Evolutionary conservation across 2,113 vertebrate genomes (phyloP).

Genomic region (Nycticebus coucang): DNA sequence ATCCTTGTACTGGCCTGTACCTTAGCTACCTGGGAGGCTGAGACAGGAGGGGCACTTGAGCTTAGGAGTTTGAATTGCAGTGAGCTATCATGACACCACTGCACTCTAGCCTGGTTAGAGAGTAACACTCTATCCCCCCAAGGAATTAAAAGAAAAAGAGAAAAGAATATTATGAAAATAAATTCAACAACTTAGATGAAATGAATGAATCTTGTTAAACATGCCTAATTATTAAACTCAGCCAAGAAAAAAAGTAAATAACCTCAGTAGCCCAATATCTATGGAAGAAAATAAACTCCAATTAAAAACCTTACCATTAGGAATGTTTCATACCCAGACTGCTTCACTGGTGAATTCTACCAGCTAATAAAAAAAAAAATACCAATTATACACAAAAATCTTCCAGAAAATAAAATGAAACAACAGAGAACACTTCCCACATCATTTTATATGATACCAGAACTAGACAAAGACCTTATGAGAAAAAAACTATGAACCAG

Average conservation of each 20-base stretch:
- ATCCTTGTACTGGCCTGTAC: too few relatives aligned
- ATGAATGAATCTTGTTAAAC: neutral
- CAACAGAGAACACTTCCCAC: neutral
- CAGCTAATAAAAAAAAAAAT: neutral
- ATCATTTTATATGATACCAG: neutral
- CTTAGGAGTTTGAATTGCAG: too few relatives aligned
- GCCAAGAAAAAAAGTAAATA: neutral
- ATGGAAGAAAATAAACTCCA: neutral
- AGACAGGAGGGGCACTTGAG: too few relatives aligned
- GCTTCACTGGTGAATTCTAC: neutral
- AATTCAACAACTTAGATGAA: too few relatives aligned
- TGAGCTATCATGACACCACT: too few relatives aligned
- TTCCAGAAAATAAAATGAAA: neutral
- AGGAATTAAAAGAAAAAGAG: too few relatives aligned
- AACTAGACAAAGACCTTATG: neutral
- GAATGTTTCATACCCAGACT: neutral
- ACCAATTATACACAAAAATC: neutral
- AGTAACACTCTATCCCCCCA: too few relatives aligned
- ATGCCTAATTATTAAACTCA: neutral
- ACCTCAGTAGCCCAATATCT: neutral
- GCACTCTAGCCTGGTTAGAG: too few relatives aligned
- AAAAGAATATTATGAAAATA: too few relatives aligned
- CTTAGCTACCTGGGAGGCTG: too few relatives aligned
- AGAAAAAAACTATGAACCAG: neutral
- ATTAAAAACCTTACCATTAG: neutral